These are phyloP conservation scores for Nomada goodeniana DNA, from an alignment of 2,888 invertebrate species.

Conservation along the genomic window DNA sequence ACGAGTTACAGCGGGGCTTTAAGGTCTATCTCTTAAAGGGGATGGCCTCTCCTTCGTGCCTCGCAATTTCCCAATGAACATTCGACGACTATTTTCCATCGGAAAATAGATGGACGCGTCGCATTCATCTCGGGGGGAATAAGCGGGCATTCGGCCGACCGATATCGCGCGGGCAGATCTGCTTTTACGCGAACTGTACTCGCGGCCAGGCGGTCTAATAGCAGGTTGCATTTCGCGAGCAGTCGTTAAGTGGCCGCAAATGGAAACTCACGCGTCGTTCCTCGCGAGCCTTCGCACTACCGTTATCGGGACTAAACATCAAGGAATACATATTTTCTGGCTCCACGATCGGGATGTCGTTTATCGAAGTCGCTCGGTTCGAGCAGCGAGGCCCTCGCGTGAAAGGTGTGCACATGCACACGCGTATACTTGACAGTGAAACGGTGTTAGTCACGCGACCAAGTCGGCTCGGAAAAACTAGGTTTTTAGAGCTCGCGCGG, in stretches of 20 bases:
- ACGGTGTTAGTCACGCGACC: slow-evolving; percentile 50
- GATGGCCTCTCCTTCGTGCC: slow-evolving; percentile 62
- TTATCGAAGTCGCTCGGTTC: neutral
- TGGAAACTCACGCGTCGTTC: neutral
- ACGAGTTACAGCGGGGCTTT: slow-evolving; percentile 60
- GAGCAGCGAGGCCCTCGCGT: slow-evolving; percentile 42
- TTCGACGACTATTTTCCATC: slow-evolving; percentile 37
- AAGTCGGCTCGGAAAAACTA: slow-evolving; percentile 57
- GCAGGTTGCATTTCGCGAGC: slow-evolving; percentile 20
- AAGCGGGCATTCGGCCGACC: neutral
- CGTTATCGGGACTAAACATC: slow-evolving; percentile 4
- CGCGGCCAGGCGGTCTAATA: neutral
- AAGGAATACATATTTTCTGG: neutral
- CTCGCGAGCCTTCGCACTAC: neutral
- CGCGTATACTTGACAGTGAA: slow-evolving; percentile 55
- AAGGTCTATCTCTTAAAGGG: slow-evolving; percentile 76
- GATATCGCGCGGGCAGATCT: slow-evolving; percentile 20
- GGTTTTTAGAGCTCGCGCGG: slow-evolving; percentile 60
- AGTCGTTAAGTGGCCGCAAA: slow-evolving; percentile 28
- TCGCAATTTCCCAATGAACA: neutral
- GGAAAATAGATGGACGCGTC: neutral
- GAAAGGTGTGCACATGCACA: slow-evolving; percentile 16
- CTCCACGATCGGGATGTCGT: neutral
- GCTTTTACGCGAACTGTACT: neutral
- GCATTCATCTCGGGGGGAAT: neutral